Percentiles rank a stretch among this genome's conserved stretches.
Conservation (phyloP, 1,140 invertebrate species). For the Pararge aegeria region DNA sequence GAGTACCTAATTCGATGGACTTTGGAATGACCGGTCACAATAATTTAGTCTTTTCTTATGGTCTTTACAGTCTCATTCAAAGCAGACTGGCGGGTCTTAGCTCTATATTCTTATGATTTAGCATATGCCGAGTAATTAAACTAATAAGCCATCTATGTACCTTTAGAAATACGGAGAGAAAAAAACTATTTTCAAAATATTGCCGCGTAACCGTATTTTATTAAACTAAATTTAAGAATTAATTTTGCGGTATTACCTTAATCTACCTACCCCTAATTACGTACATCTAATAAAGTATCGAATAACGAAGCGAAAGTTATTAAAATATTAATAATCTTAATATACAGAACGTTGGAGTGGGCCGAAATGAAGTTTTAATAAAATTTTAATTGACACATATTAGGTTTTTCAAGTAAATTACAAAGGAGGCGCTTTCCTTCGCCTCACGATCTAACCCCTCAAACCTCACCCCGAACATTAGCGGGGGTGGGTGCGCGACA, state of each 20-base stretch:
- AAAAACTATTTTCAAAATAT: too few species aligned
- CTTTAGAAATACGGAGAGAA: too few species aligned
- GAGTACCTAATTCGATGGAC: too few species aligned
- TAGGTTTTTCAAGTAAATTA: conserved; percentile 73
- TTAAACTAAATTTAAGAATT: background rate
- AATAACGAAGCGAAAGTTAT: conserved; percentile 42
- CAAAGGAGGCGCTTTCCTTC: conserved; percentile 53
- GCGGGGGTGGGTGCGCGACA: conserved; percentile 56
- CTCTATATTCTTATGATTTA: too few species aligned
- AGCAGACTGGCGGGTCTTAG: too few species aligned
- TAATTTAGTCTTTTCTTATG: too few species aligned
- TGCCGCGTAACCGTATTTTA: too few species aligned
- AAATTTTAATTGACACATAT: conserved; percentile 78
- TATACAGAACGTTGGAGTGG: conserved; percentile 35
- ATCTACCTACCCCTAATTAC: too few species aligned
- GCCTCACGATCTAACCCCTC: conserved; percentile 46
- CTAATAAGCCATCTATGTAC: too few species aligned
- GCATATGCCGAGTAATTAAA: too few species aligned
- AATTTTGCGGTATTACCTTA: background rate
- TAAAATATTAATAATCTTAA: conserved; percentile 67
- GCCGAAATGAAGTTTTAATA: conserved; percentile 63
- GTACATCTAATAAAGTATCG: conserved; percentile 30
- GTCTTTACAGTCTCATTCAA: too few species aligned
- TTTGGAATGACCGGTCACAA: too few species aligned
- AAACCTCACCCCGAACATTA: conserved; percentile 65